These are phyloP conservation scores for Antheraea yamamai DNA, from an alignment of 2,888 invertebrate species.

Conservation along the genomic window DNA sequence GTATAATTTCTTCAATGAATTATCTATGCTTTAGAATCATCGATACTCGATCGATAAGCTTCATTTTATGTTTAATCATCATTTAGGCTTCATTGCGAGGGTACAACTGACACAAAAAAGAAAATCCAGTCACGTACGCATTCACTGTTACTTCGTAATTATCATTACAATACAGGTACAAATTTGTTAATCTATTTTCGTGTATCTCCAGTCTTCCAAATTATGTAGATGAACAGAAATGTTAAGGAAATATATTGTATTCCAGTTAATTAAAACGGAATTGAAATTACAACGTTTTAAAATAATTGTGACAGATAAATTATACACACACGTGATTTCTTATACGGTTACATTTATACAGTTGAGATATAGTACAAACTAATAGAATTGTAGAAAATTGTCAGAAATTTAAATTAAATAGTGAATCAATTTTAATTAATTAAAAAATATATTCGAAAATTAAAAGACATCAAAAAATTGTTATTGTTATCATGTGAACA, in stretches of 20 bases:
- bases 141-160: conserved; percentile 1
- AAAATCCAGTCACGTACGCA: background rate
- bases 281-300: background rate
- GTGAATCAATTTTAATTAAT: too few relatives aligned
- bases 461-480: too few relatives aligned
- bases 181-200: background rate
- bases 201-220: background rate
- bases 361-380: background rate
- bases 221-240: background rate
- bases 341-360: background rate
- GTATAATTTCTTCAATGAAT: too few relatives aligned
- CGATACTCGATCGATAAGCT: background rate
- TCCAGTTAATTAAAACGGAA: background rate
- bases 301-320: background rate
- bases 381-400: background rate
- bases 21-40: too few relatives aligned
- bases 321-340: background rate
- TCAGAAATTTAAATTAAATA: too few relatives aligned
- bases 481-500: too few relatives aligned
- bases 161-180: background rate
- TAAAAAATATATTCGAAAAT: too few relatives aligned
- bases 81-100: background rate
- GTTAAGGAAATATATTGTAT: background rate
- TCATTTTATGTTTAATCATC: background rate
- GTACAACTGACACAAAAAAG: background rate